Conservation (phyloP, 2,113 vertebrate species). For the Misgurnus mizolepis region DNA sequence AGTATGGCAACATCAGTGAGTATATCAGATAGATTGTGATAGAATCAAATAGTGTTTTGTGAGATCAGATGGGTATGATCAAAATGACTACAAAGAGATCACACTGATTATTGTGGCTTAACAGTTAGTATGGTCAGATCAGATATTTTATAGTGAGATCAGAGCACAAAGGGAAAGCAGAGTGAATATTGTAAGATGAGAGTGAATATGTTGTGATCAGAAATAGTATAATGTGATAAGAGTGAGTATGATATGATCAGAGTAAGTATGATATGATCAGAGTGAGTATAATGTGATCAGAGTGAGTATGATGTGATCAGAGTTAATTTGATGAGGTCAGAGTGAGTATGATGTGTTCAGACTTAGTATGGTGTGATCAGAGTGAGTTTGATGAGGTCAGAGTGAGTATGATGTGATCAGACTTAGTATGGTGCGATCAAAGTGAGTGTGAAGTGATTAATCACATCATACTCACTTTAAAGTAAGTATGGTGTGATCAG, state of each 20-base stretch:
- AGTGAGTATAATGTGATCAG: background rate
- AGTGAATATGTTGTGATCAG: background rate
- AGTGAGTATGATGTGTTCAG: background rate
- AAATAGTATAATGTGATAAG: background rate
- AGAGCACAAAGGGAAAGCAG: too few relatives aligned
- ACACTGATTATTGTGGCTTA: too few relatives aligned
- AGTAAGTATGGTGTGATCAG: background rate
- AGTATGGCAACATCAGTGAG: too few relatives aligned
- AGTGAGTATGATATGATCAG: background rate
- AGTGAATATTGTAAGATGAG: background rate
- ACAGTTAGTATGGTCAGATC: background rate
- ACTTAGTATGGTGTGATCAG: background rate
- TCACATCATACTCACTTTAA: too few relatives aligned
- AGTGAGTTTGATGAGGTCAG: too few relatives aligned
- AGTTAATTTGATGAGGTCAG: background rate
- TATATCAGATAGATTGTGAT: too few relatives aligned
- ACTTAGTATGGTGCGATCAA: background rate
- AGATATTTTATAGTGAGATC: background rate
- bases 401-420: too few relatives aligned
- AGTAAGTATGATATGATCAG: background rate
- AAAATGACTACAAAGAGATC: too few relatives aligned
- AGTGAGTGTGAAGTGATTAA: background rate
- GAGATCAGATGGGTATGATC: too few relatives aligned
- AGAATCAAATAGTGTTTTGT: too few relatives aligned
- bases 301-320: background rate